Evolutionary conservation across 1,140 invertebrate genomes (phyloP).

Genomic region (Aphaenogaster floridana): DNA sequence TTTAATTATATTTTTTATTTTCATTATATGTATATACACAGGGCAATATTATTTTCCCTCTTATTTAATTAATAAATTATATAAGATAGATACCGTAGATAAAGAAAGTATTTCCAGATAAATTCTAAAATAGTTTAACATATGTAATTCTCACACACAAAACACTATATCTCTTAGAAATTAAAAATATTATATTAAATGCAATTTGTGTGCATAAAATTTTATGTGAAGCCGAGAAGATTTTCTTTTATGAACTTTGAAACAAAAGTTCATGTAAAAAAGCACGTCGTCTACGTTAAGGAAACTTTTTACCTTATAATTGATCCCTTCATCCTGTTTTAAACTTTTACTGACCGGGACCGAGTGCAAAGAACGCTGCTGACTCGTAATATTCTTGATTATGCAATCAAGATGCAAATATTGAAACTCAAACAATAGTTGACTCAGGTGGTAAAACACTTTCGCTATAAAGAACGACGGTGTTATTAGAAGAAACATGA

Average conservation of each 20-base stretch:
- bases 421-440: not conserved
- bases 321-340: slow-evolving; percentile 8
- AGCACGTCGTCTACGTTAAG: not conserved
- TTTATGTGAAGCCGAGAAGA: not conserved
- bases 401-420: not conserved
- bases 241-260: not conserved
- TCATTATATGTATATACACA: not conserved
- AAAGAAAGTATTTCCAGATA: not conserved
- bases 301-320: slow-evolving; percentile 43
- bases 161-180: not conserved
- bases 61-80: slow-evolving; percentile 20
- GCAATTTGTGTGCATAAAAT: slow-evolving; percentile 3
- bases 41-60: not conserved
- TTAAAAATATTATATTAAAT: not conserved
- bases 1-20: not conserved
- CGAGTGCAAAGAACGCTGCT: not conserved
- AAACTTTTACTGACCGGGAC: slow-evolving; percentile 14
- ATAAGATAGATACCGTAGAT: not conserved
- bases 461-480: not conserved
- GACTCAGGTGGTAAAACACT: not conserved
- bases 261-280: not conserved
- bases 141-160: too few species aligned
- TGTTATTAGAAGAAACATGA: slow-evolving; percentile 15
- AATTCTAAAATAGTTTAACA: slow-evolving; percentile 10
- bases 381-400: slow-evolving; percentile 10